These are phyloP conservation scores for Phenacoccus solenopsis DNA, from an alignment of 1,140 invertebrate species.

Conservation along the genomic window DNA sequence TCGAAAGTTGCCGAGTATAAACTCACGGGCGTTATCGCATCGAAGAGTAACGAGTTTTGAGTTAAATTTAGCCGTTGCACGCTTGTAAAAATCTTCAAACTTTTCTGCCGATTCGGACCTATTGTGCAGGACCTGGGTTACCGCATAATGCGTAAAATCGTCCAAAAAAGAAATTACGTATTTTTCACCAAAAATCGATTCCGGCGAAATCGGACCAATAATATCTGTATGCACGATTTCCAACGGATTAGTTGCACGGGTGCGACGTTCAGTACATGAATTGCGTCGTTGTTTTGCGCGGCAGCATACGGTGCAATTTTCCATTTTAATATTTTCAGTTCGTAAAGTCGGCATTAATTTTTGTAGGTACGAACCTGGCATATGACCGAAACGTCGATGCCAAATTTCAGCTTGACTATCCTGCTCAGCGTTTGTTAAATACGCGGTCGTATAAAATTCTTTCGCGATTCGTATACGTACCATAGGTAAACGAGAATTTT, in stretches of 20 bases:
- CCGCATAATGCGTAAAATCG: too few relatives aligned
- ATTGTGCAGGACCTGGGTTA: conserved; percentile 31
- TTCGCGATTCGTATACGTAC: too few relatives aligned
- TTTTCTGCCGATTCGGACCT: conserved; percentile 32
- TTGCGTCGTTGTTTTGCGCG: not conserved
- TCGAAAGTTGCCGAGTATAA: conserved; percentile 20
- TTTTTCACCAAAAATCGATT: conserved; percentile 28
- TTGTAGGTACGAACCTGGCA: too few relatives aligned
- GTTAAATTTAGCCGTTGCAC: conserved; percentile 31
- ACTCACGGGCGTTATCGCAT: conserved; percentile 21
- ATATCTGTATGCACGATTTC: conserved; percentile 22
- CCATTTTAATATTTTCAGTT: too few relatives aligned
- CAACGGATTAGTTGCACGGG: not conserved
- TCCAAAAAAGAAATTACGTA: too few relatives aligned
- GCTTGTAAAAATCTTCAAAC: conserved; percentile 30
- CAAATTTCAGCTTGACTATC: too few relatives aligned
- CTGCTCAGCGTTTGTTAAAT: too few relatives aligned
- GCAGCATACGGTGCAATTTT: not conserved
- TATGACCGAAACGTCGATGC: too few relatives aligned
- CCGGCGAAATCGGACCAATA: conserved; percentile 30
- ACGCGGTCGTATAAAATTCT: too few relatives aligned
- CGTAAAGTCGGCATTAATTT: too few relatives aligned
- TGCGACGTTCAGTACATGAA: not conserved
- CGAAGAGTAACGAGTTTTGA: not conserved
- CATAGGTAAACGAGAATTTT: too few relatives aligned